Percentiles rank a stretch among this genome's conserved stretches.
phyloP scores from a whole-genome alignment of 2,888 invertebrate genomes.

The Antheraea yamamai region DNA sequence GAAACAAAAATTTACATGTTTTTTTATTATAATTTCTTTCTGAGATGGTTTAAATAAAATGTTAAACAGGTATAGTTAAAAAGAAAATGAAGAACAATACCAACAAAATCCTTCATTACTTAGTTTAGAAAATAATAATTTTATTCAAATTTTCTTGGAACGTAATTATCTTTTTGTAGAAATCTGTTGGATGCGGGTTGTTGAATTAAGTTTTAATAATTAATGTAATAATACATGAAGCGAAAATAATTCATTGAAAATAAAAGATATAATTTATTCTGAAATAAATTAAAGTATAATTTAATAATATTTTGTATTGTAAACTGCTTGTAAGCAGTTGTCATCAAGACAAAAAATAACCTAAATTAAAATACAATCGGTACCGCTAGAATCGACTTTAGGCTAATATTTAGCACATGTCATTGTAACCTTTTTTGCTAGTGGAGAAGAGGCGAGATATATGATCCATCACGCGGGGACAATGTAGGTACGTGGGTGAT shows the following conservation, averaged over 20 bases:
- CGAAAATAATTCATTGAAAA: neutral
- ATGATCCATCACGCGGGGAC: neutral
- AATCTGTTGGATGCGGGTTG: neutral
- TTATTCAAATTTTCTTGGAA: neutral
- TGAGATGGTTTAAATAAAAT: too few relatives aligned
- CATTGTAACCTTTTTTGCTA: neutral
- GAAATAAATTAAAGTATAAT: too few relatives aligned
- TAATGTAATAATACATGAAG: too few relatives aligned
- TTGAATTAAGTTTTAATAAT: neutral
- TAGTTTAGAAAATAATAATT: neutral
- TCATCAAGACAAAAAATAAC: neutral
- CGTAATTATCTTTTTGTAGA: neutral
- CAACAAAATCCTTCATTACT: neutral
- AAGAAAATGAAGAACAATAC: neutral
- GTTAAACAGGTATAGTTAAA: neutral
- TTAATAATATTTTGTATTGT: neutral
- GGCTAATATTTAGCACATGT: neutral
- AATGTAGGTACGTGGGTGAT: neutral
- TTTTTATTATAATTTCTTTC: too few relatives aligned
- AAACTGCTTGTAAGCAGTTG: neutral
- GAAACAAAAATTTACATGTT: too few relatives aligned
- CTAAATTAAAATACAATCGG: neutral
- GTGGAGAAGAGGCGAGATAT: neutral
- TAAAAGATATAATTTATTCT: too few relatives aligned
- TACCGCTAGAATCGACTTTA: neutral